Base-by-base conservation (phyloP, 1,140 invertebrate genomes). In the Tachypleus tridentatus region DNA sequence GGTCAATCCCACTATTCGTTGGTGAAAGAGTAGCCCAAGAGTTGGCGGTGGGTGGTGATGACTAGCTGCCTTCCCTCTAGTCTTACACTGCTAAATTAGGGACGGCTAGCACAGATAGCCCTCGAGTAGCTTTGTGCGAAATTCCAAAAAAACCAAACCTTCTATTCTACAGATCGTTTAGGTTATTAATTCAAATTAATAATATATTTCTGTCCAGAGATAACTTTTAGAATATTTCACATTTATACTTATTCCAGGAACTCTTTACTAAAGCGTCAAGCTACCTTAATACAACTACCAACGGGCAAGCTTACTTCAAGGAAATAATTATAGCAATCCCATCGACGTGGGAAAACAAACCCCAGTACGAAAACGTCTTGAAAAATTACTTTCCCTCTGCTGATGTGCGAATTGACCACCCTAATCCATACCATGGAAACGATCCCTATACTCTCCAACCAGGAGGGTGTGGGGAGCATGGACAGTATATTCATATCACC, bases 321-420 rank as follows among this genome's bases (percentile, higher is more conserved):
- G 68, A 74, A 58, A 70, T 78, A 7, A 77, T 70, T n/a, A 77
- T 78, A 9, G 68, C 77, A 0, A 65, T 78, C 0, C 77, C 77
- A 3, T 61, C 65, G 4, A 70, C 71, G 3, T 78, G 77, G 77
- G 64, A 67, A 9, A 56, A 52, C 8, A 56, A 62, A 4, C 61
- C 62, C 0, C 62, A 65, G 4, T 70, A 70, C 47, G 54, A 64
- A 57, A 52, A 11, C 4, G 63, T 62, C 6, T 51, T 57, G 5
- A 57, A 56, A 6, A 66, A 67, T 52, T 62, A 58, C 10, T 70
- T 67, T 57, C 58, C 57, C 29, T 60, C 52, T 10, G 62, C 70
- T 10, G 61, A 69, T 47, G 57, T 70, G 4, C 50, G 68, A 51
- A 58, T 70, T 4, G 70, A 67, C 52, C 10, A 4, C 3, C 57